Evolutionary conservation across 2,888 invertebrate genomes (phyloP).

Genomic region (Calliphora vomitoria): DNA sequence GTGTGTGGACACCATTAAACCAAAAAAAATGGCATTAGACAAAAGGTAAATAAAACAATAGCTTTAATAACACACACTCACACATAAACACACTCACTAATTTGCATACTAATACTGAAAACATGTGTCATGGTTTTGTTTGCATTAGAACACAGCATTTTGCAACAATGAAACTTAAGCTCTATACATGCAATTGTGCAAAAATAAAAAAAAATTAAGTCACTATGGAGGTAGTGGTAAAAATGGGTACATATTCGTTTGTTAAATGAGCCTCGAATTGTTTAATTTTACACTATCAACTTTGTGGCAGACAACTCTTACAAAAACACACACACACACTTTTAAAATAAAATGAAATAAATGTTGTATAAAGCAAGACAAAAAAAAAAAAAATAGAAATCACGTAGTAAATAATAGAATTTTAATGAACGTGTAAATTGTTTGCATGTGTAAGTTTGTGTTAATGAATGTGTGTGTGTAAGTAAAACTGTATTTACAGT

Average conservation of each 20-base stretch:
- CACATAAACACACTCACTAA: constrained; percentile 38
- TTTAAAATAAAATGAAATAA: neutral
- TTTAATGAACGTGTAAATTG: constrained; percentile 68
- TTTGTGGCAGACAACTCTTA: constrained; percentile 47
- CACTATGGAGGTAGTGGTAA: neutral
- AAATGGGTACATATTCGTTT: constrained; percentile 4
- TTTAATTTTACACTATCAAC: constrained; percentile 67
- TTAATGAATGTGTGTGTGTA: constrained; percentile 19
- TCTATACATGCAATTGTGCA: constrained; percentile 30
- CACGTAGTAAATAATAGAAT: constrained; percentile 67
- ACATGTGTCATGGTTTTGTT: constrained; percentile 65
- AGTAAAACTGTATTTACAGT: constrained; percentile 50
- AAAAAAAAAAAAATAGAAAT: constrained; percentile 35
- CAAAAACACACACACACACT: constrained; percentile 1
- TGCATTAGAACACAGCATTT: constrained; percentile 43
- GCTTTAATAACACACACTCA: constrained; percentile 10
- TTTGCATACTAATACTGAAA: constrained; percentile 50
- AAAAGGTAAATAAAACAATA: constrained; percentile 40
- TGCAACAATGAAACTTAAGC: constrained; percentile 43
- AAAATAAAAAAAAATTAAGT: constrained; percentile 28
- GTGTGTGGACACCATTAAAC: constrained; percentile 3
- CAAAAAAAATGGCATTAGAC: constrained; percentile 20
- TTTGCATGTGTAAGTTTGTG: constrained; percentile 13
- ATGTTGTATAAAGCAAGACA: neutral
- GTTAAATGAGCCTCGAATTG: constrained; percentile 67